A percentile compares a stretch with the other conserved stretches of the same genome.
Conservation (phyloP, 2,888 invertebrate species). For the Tachina grossa region DNA sequence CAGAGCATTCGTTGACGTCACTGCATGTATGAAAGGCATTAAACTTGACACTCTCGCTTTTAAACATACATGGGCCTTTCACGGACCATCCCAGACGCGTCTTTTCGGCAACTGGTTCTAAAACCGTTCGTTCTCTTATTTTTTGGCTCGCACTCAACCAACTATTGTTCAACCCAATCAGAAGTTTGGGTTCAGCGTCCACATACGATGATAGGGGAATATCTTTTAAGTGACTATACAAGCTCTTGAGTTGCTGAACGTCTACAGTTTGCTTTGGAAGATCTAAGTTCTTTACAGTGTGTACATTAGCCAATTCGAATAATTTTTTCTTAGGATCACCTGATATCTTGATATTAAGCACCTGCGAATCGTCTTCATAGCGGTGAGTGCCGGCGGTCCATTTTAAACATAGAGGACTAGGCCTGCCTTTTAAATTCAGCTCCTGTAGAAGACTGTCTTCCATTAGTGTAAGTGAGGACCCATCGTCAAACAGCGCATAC, state of each 20-base stretch:
- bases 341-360: conserved; percentile 47
- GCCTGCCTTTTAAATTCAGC: conserved; percentile 50
- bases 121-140: conserved; percentile 3
- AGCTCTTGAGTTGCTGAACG: background rate
- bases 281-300: conserved; percentile 18
- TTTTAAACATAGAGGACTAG: conserved; percentile 55
- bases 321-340: conserved; percentile 12
- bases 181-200: conserved; percentile 48
- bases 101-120: conserved; percentile 55
- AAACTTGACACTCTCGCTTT: background rate
- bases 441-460: conserved; percentile 45
- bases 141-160: conserved; percentile 37
- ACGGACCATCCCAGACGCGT: conserved; percentile 54
- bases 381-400: conserved; percentile 64
- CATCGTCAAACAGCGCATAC: conserved; percentile 66
- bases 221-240: conserved; percentile 50
- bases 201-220: no score
- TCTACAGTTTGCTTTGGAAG: conserved; percentile 38
- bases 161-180: conserved; percentile 64
- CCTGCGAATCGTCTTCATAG: conserved; percentile 59
- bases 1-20: conserved; percentile 27
- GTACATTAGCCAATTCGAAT: conserved; percentile 39
- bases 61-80: conserved; percentile 31
- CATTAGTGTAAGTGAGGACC: conserved; percentile 57
- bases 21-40: conserved; percentile 1